Evolutionary conservation across 37 sponge, comb jelly and placozoan genomes (phyloP), one percentile per base, ranked within the genome.

Genomic region (Cliona cf. orientalis): DNA sequence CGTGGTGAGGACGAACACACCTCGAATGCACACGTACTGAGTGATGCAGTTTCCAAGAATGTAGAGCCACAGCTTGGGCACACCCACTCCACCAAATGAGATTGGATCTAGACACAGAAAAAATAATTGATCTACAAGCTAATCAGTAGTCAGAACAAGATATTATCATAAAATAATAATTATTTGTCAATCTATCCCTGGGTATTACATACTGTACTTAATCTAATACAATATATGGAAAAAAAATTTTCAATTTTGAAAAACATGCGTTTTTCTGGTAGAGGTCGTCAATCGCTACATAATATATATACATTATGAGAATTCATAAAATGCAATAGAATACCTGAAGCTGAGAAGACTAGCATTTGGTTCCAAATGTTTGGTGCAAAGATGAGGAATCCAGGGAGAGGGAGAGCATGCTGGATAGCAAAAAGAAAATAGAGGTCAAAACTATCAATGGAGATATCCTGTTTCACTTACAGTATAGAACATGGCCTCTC

Each of bases 401-500:
- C 94, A 32, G 97, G 97, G 0, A 96, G 75, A 17, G 97, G 89
- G 3, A 96, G 76, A 5, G 79, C 73, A 34, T 82, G 69, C 75
- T 66, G 45, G 4, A 67, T 1, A 42, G 72, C 31, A n/a, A 46
- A 3, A 71, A 72, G 75, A 28, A 26, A 44, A 55, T 33, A 55
- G 11, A 85, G 28, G 3, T 38, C 75, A 41, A 72, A 32, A 31
- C n/a, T n/a, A n/a, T n/a, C n/a, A n/a, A n/a, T n/a, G n/a, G n/a
- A n/a, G n/a, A n/a, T n/a, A n/a, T n/a, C n/a, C n/a, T n/a, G n/a
- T n/a, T n/a, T n/a, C 39, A 37, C 92, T 93, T 67, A 94, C 95
- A 60, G 83, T 83, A 72, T 87, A 95, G 44, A 93, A 95, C 94
- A 98, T 91, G 29, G 94, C 96, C 42, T 98, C 99, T n/a, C 87